phyloP scores from a whole-genome alignment of 2,797 vertebrate species.

The Anisognathus igniventris region DNA sequence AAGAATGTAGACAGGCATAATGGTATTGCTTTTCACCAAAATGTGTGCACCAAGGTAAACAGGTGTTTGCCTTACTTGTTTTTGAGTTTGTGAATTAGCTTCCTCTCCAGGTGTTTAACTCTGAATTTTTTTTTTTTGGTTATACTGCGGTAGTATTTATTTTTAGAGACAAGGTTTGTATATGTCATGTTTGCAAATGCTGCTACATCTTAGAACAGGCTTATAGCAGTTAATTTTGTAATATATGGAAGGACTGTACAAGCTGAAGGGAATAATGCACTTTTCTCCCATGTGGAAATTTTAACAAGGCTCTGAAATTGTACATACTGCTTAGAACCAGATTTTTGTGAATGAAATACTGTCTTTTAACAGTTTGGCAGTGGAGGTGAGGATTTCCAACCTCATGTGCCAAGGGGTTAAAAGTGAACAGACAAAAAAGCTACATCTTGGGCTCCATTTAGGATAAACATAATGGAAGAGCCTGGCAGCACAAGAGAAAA shows the following conservation, averaged over 20 bases:
- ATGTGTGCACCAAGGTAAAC: conserved; percentile 73
- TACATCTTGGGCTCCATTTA: conserved; percentile 29
- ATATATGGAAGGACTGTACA: conserved; percentile 75
- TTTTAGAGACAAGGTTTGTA: conserved; percentile 76
- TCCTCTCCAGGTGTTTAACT: conserved; percentile 70
- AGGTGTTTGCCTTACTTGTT: conserved; percentile 77
- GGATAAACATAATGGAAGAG: neutral
- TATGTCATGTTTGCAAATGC: conserved; percentile 77
- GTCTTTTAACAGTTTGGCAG: conserved; percentile 62
- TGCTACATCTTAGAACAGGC: conserved; percentile 72
- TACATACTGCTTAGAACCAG: conserved; percentile 57
- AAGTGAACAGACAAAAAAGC: neutral
- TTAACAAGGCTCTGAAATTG: conserved; percentile 70
- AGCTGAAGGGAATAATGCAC: conserved; percentile 73
- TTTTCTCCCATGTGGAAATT: conserved; percentile 70
- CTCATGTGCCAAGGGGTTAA: conserved; percentile 54
- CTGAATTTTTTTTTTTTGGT: conserved; percentile 43
- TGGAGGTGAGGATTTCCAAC: conserved; percentile 36
- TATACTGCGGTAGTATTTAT: conserved; percentile 79
- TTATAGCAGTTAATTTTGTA: conserved; percentile 71
- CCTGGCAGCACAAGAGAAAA: neutral
- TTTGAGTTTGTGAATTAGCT: conserved; percentile 74
- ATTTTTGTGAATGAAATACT: conserved; percentile 58
- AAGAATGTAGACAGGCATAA: conserved; percentile 92
- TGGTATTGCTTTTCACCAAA: conserved; percentile 79